phyloP scores from a whole-genome alignment of 1,140 invertebrate genomes.

The Panagrolaimus sp. region DNA sequence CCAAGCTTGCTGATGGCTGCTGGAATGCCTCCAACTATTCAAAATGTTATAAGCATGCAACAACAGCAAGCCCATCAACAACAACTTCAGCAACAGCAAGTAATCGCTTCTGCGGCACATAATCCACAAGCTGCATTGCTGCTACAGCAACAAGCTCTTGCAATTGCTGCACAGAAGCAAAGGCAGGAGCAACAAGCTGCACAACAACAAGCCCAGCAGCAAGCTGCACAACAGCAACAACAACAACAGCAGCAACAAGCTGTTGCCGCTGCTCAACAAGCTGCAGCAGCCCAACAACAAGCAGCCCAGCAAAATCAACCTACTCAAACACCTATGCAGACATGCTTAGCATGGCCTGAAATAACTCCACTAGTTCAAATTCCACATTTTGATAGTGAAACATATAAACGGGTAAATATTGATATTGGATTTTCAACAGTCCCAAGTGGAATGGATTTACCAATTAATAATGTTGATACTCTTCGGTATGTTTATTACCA shows the following conservation, averaged over 20 bases:
- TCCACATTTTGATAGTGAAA: constrained; percentile 44
- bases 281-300: not conserved
- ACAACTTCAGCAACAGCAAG: too few relatives aligned
- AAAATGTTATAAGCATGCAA: too few relatives aligned
- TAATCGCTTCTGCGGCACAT: too few relatives aligned
- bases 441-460: constrained; percentile 47
- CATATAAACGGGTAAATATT: constrained; percentile 45
- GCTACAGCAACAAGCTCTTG: too few relatives aligned
- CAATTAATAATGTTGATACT: constrained; percentile 48
- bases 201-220: constrained; percentile 9
- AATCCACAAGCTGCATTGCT: too few relatives aligned
- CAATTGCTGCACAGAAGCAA: not conserved
- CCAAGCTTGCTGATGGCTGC: too few relatives aligned
- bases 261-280: not conserved
- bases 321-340: not conserved
- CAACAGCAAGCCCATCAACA: too few relatives aligned
- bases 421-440: constrained; percentile 41
- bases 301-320: not conserved
- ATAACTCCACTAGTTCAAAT: constrained; percentile 37
- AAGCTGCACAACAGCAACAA: not conserved
- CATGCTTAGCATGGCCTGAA: constrained; percentile 24
- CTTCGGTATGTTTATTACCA: constrained; percentile 25
- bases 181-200: not conserved
- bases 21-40: too few relatives aligned
- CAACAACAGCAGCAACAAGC: constrained; percentile 7